Evolutionary conservation across 2,113 vertebrate species (phyloP), one percentile per base, ranked within the genome.

Genomic region (Oryzias melastigma): DNA sequence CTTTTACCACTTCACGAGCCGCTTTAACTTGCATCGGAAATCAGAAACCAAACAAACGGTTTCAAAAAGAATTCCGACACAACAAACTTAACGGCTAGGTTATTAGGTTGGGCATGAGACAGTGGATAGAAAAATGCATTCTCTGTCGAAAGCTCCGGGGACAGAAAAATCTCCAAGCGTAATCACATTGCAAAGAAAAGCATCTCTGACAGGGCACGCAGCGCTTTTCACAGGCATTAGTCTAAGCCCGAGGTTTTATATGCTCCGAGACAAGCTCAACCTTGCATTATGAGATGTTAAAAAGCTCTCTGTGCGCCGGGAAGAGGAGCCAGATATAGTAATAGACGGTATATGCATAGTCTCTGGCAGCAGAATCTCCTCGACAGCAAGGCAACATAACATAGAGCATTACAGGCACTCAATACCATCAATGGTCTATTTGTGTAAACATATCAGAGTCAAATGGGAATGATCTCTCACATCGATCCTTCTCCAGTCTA

Each of bases 361-460:
- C 51, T 41, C 18, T 19, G 16, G 60, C 47, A 22, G 49, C 40
- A 62, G 53, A 70, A 59, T 75, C 79, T 63, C 68, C 24, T 74
- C 63, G 12, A 65, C 81, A 58, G 50, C 43, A 56, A 62, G 76
- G 83, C 63, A 69, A 67, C 64, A 79, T 65, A 75, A 68, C 65
- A 43, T 46, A 62, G 78, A 77, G 80, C 65, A 74, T 76, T 49
- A 27, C 71, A 71, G 72, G 73, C 71, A 71, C 78, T 90, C 83
- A 70, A 77, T 82, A 73, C 73, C 80, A 85, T 88, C 85, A 85
- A 73, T 82, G 82, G 64, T 78, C 89, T 89, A 88, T 91, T 91
- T 91, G 77, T 87, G 83, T 85, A 77, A 77, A 87, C 80, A 62
- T 87, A 86, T 75, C 67, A 44, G 61, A 82, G 79, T 57, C 75